Evolutionary conservation across 1,140 invertebrate genomes (phyloP).

Genomic region (Zaprionus gabonicus): DNA sequence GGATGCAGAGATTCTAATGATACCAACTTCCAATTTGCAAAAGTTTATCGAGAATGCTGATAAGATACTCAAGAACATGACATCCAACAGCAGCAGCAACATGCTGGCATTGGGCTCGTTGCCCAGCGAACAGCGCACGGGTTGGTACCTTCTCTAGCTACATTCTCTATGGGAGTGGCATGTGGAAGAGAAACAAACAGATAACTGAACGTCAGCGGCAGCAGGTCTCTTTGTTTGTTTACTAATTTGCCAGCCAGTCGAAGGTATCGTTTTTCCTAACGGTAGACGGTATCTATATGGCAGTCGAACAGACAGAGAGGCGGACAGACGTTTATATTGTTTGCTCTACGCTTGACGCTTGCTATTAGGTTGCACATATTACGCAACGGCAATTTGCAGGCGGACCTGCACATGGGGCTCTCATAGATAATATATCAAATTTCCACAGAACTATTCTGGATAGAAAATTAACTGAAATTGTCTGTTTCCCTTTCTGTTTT

Average conservation of each 20-base stretch:
- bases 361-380: slow-evolving; percentile 32
- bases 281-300: slow-evolving; percentile 5
- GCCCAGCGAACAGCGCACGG: slow-evolving; percentile 59
- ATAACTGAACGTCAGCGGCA: slow-evolving; percentile 7
- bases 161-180: slow-evolving; percentile 20
- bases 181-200: slow-evolving; percentile 13
- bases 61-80: slow-evolving; percentile 83
- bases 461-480: slow-evolving; percentile 25
- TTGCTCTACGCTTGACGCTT: slow-evolving; percentile 15
- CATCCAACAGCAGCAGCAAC: slow-evolving; percentile 59
- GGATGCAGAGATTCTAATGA: slow-evolving; percentile 74
- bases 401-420: slow-evolving; percentile 10
- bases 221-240: slow-evolving; percentile 27
- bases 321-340: slow-evolving; percentile 13
- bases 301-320: background rate
- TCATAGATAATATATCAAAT: slow-evolving; percentile 27
- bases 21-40: slow-evolving; percentile 83
- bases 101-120: slow-evolving; percentile 3
- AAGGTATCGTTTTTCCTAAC: slow-evolving; percentile 42
- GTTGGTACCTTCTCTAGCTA: slow-evolving; percentile 35
- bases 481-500: slow-evolving; percentile 10
- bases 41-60: slow-evolving; percentile 83
- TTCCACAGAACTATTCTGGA: slow-evolving; percentile 6
- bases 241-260: slow-evolving; percentile 36
- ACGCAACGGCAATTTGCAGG: slow-evolving; percentile 26